Percentiles rank a stretch among this genome's conserved stretches.
Conservation (phyloP, 2,113 vertebrate species). For the Glaucomys volans region DNA sequence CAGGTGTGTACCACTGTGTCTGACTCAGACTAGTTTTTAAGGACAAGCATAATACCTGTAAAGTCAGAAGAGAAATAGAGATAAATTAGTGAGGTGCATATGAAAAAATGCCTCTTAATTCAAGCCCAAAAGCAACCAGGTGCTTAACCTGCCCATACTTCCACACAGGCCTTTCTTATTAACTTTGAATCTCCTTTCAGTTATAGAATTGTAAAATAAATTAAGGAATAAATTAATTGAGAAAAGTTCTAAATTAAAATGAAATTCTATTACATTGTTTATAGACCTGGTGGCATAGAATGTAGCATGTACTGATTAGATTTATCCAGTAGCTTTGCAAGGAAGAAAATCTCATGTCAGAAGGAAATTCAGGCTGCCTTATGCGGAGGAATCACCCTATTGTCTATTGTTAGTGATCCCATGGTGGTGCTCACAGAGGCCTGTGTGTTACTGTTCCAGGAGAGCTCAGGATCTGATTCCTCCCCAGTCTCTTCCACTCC, state of each 20-base stretch:
- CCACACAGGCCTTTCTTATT: neutral
- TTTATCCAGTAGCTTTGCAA: neutral
- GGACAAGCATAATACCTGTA: neutral
- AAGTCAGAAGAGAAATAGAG: neutral
- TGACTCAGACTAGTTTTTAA: neutral
- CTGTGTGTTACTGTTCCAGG: accelerated
- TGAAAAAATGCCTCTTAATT: neutral
- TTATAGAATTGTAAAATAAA: neutral
- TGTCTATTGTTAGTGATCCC: neutral
- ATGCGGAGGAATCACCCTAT: neutral
- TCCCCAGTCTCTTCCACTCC: neutral
- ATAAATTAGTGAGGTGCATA: too few relatives aligned
- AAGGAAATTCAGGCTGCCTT: neutral
- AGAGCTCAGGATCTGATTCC: too few relatives aligned
- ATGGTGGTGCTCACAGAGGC: too few relatives aligned
- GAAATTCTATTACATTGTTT: neutral
- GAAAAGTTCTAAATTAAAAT: neutral
- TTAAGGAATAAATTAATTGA: neutral
- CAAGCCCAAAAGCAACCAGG: neutral
- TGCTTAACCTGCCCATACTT: neutral
- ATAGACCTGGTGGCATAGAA: neutral
- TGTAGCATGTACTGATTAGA: neutral
- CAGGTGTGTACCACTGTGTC: neutral
- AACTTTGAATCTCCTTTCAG: neutral
- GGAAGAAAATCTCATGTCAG: neutral